These are phyloP conservation scores for Paedocypris sp. DNA, from an alignment of 2,113 vertebrate genomes.

Conservation along the genomic window DNA sequence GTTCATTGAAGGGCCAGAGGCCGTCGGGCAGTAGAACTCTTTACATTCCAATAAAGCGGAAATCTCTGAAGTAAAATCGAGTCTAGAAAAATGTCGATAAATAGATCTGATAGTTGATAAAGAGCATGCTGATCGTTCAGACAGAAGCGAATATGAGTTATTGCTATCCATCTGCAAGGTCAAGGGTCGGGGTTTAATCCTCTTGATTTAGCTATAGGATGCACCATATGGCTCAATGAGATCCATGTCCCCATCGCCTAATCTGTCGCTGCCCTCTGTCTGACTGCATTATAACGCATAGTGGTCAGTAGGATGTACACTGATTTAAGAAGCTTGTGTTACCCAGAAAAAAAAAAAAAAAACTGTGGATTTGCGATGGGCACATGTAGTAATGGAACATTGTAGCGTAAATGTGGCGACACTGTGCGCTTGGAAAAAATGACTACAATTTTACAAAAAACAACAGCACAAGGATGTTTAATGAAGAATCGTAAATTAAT, in stretches of 20 bases:
- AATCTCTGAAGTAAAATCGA: background rate
- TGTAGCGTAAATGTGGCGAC: no score
- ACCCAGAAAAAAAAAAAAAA: slow-evolving; percentile 1
- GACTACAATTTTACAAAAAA: no score
- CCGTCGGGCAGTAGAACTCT: background rate
- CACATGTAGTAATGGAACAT: no score
- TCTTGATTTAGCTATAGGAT: slow-evolving; percentile 40
- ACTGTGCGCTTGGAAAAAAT: no score
- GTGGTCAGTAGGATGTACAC: slow-evolving; percentile 8
- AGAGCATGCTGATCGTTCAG: background rate
- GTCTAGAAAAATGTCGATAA: background rate
- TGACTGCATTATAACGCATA: slow-evolving; percentile 38
- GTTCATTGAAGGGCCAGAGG: slow-evolving; percentile 20
- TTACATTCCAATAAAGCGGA: background rate
- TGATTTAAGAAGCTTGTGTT: slow-evolving; percentile 49
- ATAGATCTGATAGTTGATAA: background rate
- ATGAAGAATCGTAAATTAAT: no score
- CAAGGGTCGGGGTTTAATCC: background rate
- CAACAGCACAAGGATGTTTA: no score
- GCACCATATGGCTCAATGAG: slow-evolving; percentile 58
- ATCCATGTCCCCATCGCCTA: slow-evolving; percentile 53
- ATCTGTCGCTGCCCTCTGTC: slow-evolving; percentile 54
- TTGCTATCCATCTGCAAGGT: background rate
- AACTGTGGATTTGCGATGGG: no score
- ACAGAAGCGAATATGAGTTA: background rate